Evolutionary conservation across 1,140 invertebrate genomes (phyloP).

Genomic region (Aphidius gifuensis): DNA sequence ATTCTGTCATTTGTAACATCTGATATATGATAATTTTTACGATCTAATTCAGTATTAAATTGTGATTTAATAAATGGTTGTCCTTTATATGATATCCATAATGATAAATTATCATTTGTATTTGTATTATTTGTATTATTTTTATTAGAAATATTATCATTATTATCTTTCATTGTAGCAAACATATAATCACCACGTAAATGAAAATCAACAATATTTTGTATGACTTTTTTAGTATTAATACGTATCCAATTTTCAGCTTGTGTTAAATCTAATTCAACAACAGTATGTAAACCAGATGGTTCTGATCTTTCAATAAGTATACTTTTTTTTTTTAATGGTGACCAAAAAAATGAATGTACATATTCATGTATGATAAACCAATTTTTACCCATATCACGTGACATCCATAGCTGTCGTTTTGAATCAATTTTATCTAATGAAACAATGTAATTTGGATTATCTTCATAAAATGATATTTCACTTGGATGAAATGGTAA

Average conservation of each 20-base stretch:
- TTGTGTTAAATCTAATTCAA: slow-evolving; percentile 48
- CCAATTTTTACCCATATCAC: slow-evolving; percentile 73
- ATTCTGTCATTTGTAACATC: slow-evolving; percentile 78
- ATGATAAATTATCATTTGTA: slow-evolving; percentile 59
- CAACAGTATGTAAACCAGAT: slow-evolving; percentile 60
- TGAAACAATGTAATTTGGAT: slow-evolving; percentile 59
- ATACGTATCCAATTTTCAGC: slow-evolving; percentile 12
- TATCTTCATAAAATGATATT: slow-evolving; percentile 70
- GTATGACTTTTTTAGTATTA: slow-evolving; percentile 58
- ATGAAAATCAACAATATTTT: slow-evolving; percentile 76
- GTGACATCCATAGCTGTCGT: slow-evolving; percentile 74
- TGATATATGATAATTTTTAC: slow-evolving; percentile 74
- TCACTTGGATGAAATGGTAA: slow-evolving; percentile 74
- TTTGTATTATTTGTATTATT: slow-evolving; percentile 23
- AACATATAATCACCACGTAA: slow-evolving; percentile 83
- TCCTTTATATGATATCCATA: slow-evolving; percentile 76
- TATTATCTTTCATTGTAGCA: slow-evolving; percentile 58
- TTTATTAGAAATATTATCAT: not conserved
- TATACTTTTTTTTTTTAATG: slow-evolving; percentile 56
- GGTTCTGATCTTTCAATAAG: slow-evolving; percentile 71
- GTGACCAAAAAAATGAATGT: slow-evolving; percentile 72
- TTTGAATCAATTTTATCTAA: slow-evolving; percentile 70
- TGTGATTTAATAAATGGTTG: slow-evolving; percentile 67
- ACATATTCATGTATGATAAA: slow-evolving; percentile 67
- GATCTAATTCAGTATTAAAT: slow-evolving; percentile 68